A percentile compares a stretch with the other conserved stretches of the same genome.
These are phyloP conservation scores for Stenichneumon culpator DNA, from an alignment of 2,888 invertebrate genomes.

Conservation along the genomic window DNA sequence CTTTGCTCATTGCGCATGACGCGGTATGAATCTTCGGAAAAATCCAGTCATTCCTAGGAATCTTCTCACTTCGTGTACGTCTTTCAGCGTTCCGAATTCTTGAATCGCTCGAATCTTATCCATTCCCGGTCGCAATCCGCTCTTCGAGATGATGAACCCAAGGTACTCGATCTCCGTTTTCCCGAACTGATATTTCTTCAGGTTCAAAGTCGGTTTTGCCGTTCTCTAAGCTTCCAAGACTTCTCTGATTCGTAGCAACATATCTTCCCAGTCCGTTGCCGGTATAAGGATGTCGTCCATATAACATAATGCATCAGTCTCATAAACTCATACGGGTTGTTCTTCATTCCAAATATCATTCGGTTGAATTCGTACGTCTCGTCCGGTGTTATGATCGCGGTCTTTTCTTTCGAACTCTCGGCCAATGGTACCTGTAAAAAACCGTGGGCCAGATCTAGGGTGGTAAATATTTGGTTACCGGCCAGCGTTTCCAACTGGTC, in stretches of 20 bases:
- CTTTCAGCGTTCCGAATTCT: constrained; percentile 35
- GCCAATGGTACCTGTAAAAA: constrained; percentile 46
- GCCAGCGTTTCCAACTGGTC: constrained; percentile 40
- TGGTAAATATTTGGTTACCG: constrained; percentile 22
- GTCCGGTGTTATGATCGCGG: constrained; percentile 66
- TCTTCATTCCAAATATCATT: constrained; percentile 8
- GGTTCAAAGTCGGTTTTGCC: constrained; percentile 75
- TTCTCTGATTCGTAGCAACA: constrained; percentile 69
- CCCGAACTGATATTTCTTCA: constrained; percentile 75
- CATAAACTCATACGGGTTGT: constrained; percentile 27
- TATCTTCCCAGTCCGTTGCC: constrained; percentile 68
- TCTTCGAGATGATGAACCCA: constrained; percentile 70
- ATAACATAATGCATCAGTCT: constrained; percentile 22
- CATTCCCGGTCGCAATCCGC: constrained; percentile 58
- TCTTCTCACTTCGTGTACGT: constrained; percentile 51
- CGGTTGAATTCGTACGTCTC: constrained; percentile 33
- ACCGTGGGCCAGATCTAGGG: constrained; percentile 40
- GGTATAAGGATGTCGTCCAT: constrained; percentile 28
- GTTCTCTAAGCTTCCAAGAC: constrained; percentile 71
- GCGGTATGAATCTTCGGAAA: constrained; percentile 51
- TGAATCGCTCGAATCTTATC: constrained; percentile 69
- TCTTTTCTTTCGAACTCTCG: constrained; percentile 48
- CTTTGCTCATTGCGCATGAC: constrained; percentile 28
- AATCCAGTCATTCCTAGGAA: constrained; percentile 45
- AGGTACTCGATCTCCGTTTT: constrained; percentile 73